phyloP scores from a whole-genome alignment of 2,113 vertebrate genomes.

The Trematocara marginatum region DNA sequence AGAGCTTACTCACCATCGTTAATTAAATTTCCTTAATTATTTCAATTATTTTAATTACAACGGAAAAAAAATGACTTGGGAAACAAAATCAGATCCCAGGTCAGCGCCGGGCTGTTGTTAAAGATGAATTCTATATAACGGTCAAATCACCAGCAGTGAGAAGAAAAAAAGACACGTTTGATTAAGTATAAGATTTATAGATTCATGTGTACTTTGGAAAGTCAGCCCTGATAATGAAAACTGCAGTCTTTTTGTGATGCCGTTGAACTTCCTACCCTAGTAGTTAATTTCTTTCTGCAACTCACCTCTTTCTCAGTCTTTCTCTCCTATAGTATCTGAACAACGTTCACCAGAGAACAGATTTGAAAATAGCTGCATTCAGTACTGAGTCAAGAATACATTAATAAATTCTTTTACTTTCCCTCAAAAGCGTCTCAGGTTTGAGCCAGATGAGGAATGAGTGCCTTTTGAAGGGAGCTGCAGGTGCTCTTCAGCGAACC shows the following conservation, averaged over 20 bases:
- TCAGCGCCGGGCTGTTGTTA: neutral
- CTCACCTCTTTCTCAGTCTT: neutral
- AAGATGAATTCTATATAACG: neutral
- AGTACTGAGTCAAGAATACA: neutral
- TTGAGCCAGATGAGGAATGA: neutral
- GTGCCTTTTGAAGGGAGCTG: neutral
- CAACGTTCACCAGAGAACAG: neutral
- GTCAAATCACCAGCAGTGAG: neutral
- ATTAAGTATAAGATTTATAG: neutral
- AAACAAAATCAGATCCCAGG: neutral
- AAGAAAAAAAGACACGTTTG: neutral
- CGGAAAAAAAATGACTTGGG: neutral
- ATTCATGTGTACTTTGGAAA: neutral
- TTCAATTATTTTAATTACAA: conserved; percentile 18
- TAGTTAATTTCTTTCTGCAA: neutral
- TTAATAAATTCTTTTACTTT: neutral
- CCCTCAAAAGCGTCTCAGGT: neutral
- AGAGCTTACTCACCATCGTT: neutral
- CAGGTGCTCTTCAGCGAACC: neutral
- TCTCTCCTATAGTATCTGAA: neutral
- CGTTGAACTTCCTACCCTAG: neutral
- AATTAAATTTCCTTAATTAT: conserved; percentile 20
- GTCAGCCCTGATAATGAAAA: neutral
- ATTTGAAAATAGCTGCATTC: neutral
- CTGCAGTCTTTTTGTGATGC: neutral